phyloP scores from a whole-genome alignment of 2,888 invertebrate genomes.

The Hemaris fuciformis region DNA sequence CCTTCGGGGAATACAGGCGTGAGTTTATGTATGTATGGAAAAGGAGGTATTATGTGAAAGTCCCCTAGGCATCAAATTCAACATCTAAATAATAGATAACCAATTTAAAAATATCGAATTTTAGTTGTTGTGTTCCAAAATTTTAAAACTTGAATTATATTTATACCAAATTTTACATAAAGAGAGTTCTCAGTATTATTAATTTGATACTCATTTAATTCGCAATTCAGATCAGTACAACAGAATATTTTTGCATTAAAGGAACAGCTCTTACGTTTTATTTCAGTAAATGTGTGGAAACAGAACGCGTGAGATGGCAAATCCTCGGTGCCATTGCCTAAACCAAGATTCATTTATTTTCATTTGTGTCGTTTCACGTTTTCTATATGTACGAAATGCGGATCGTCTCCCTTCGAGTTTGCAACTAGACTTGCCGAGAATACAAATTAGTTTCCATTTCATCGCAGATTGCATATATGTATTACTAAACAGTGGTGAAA shows the following conservation, averaged over 20 bases:
- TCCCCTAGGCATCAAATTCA: too few relatives aligned
- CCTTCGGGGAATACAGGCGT: too few relatives aligned
- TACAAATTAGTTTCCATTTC: constrained; percentile 46
- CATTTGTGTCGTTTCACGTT: constrained; percentile 49
- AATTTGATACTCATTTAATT: too few relatives aligned
- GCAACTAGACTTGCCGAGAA: constrained; percentile 33
- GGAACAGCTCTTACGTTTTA: background rate
- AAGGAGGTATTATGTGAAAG: too few relatives aligned
- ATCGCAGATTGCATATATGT: background rate
- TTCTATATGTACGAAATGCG: constrained; percentile 27
- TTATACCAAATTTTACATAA: too few relatives aligned
- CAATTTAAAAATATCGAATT: too few relatives aligned
- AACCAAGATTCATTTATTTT: constrained; percentile 50
- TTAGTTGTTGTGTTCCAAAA: too few relatives aligned
- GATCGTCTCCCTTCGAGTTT: constrained; percentile 26
- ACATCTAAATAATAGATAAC: too few relatives aligned
- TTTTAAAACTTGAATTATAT: too few relatives aligned
- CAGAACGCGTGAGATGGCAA: background rate
- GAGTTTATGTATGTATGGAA: too few relatives aligned
- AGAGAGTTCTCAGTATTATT: too few relatives aligned
- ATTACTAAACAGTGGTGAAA: background rate
- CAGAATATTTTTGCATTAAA: background rate
- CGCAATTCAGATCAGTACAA: too few relatives aligned
- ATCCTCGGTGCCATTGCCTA: background rate
- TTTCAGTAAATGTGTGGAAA: background rate